Base-by-base conservation (phyloP, 2,888 invertebrate genomes). In the Taphrorychus bicolor region DNA sequence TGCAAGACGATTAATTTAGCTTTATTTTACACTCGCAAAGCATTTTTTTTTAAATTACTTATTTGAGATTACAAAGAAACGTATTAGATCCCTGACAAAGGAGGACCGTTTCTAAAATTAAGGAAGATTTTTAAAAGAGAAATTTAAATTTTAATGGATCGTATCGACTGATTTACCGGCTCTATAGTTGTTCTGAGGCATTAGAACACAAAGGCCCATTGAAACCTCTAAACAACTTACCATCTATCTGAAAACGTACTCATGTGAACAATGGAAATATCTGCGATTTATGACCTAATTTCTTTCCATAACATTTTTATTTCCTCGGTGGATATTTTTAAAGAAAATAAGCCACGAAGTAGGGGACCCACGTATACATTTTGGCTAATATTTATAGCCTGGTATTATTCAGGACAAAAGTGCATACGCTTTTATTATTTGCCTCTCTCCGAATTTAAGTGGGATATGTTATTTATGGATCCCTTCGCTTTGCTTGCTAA, bases 381-480 rank as follows among this genome's bases (percentile, higher is more conserved):
- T 64, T 23, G 62, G 62, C 59, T 68, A 59, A 59, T 68, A 68
- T 68, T 68, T 68, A 68, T 68, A 62, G 63, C 68, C 11, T 7
- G 54, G 64, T 51, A 69, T 65, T 69, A 65, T 69, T 65, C 61
- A 51, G 64, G 60, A 60, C 65, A 69, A 65, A 65, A 65, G 65
- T 69, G 65, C 69, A 69, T 65, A 69, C 59, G 66, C 62, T 69
- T 66, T 69, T 58, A 58, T 54, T 60, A 69, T 69, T 69, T 69
- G 69, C 69, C 69, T 66, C 69, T 66, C 48, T 11, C 17, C 56
- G 21, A 61, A 52, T 59, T 51, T 65, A 69, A 65, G 69, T 65
- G 69, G 68, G 57, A 76, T 76, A 75, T 72, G 76, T 77, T 78
- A 78, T 78, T 78, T 78, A 78, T 76, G 77, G 73, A 63, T 72